Conservation (phyloP, 2,888 invertebrate genomes). For the Tetanocera ferruginea region DNA sequence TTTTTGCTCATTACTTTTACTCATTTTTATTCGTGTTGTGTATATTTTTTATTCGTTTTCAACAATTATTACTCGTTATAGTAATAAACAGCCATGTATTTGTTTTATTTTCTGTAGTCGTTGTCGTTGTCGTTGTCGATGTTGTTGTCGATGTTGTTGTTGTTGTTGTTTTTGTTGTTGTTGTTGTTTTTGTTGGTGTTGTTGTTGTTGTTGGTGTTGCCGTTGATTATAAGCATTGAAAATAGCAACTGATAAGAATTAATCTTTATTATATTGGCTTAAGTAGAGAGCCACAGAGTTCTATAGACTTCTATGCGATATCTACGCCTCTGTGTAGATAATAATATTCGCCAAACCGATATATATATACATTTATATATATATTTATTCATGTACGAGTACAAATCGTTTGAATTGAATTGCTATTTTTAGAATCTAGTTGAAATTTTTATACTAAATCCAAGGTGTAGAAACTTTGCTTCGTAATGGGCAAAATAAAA, state of each 20-base stretch:
- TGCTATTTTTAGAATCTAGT: constrained; percentile 29
- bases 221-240: constrained; percentile 33
- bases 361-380: neutral
- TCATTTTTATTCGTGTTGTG: neutral
- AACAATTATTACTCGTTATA: constrained; percentile 20
- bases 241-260: constrained; percentile 57
- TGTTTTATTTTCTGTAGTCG: constrained; percentile 13
- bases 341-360: constrained; percentile 11
- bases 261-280: constrained; percentile 58
- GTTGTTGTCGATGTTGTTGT: neutral
- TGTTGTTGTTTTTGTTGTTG: neutral
- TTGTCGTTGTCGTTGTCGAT: constrained; percentile 1
- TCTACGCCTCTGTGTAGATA: constrained; percentile 5
- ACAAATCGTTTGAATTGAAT: neutral
- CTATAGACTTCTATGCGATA: neutral
- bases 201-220: constrained; percentile 14
- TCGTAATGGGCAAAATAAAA: neutral
- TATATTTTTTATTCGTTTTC: neutral
- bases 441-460: neutral
- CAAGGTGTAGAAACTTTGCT: neutral
- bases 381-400: constrained; percentile 5
- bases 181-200: constrained; percentile 5
- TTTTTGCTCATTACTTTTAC: neutral
- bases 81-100: constrained; percentile 31
- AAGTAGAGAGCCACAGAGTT: neutral